Base-by-base conservation (phyloP, 2,113 vertebrate genomes). In the Campylomormyrus tamandua region DNA sequence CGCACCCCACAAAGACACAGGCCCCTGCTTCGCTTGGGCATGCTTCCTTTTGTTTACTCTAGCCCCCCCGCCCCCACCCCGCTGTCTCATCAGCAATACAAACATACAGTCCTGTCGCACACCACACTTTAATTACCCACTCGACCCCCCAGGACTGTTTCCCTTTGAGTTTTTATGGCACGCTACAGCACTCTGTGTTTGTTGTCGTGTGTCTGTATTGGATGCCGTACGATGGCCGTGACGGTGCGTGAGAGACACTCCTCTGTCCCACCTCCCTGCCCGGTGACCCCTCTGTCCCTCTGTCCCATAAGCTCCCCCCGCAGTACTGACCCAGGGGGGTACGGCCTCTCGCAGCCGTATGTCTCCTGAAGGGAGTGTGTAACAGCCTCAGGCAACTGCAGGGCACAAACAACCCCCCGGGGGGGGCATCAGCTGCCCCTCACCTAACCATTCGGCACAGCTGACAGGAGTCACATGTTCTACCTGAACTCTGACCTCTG, bases 81-180 rank as follows among this genome's bases (percentile, higher is more conserved):
- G 24, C 70, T 15, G 58, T 85, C 46, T 85, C 83, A 49, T 49
- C 42, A 85, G 83, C 46, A 48, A 49, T 48, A n/a, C 83, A 85
- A 85, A 85, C 83, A 85, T n/a, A 84, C 83, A 85, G 42, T 85
- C 21, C 83, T 85, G 24, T n/a, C n/a, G 83, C 42, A 85, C 83
- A 85, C 45, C 83, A 15, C 19, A 48, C 83, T 49, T 49, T 49
- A 21, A 85, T 46, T 85, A 85, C 42, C 83, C 42, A 48, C 42
- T 85, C 17, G 9, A 24, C 39, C 45, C 83, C 83, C 24, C 46
- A 49, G 83, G 83, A 85, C 42, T 48, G 21, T 85, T 13, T 45
- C 42, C 80, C 35, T 8, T 9, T 42, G 8, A 83, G 42, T 45
- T 85, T n/a, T 85, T 48, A 1, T 11, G 42, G 3, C 70, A 74